Percentiles rank a stretch among this genome's conserved stretches.
phyloP scores from a whole-genome alignment of 1,140 invertebrate species.

The Physella acuta region DNA sequence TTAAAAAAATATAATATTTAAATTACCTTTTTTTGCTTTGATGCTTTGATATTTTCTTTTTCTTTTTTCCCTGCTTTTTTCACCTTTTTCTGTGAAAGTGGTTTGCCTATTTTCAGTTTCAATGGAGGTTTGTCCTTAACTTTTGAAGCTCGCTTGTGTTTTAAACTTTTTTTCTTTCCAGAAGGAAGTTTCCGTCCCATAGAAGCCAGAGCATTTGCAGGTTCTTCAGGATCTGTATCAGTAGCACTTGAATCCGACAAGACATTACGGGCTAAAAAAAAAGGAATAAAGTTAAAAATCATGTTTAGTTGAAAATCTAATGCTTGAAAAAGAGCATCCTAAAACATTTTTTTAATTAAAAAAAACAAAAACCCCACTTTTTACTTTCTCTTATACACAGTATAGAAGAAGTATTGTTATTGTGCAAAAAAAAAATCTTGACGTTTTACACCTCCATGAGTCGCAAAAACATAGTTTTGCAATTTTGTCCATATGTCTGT shows the following conservation, averaged over 20 bases:
- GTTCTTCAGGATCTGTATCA: constrained; percentile 51
- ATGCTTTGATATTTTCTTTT: constrained; percentile 45
- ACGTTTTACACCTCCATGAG: too few species aligned
- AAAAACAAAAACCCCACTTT: too few species aligned
- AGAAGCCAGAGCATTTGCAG: constrained; percentile 39
- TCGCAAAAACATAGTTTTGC: too few species aligned
- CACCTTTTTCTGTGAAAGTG: constrained; percentile 35
- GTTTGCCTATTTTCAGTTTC: constrained; percentile 35
- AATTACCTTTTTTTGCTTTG: constrained; percentile 33
- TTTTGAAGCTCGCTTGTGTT: constrained; percentile 35
- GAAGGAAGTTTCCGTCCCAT: constrained; percentile 33
- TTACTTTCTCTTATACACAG: too few species aligned
- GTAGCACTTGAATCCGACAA: constrained; percentile 51
- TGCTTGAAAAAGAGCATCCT: too few species aligned
- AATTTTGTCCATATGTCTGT: too few species aligned
- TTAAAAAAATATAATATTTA: neutral
- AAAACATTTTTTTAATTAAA: too few species aligned
- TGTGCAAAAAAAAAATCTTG: too few species aligned
- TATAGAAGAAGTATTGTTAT: too few species aligned
- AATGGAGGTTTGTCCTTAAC: constrained; percentile 33
- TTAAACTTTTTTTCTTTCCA: constrained; percentile 33
- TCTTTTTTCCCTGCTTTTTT: constrained; percentile 47
- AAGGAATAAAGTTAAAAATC: too few species aligned
- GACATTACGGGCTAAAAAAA: constrained; percentile 15
- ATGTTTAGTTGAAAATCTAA: too few species aligned